A percentile compares a stretch with the other conserved stretches of the same genome.
These are phyloP conservation scores for Halichoeres trimaculatus DNA, from an alignment of 2,113 vertebrate species.

Conservation along the genomic window DNA sequence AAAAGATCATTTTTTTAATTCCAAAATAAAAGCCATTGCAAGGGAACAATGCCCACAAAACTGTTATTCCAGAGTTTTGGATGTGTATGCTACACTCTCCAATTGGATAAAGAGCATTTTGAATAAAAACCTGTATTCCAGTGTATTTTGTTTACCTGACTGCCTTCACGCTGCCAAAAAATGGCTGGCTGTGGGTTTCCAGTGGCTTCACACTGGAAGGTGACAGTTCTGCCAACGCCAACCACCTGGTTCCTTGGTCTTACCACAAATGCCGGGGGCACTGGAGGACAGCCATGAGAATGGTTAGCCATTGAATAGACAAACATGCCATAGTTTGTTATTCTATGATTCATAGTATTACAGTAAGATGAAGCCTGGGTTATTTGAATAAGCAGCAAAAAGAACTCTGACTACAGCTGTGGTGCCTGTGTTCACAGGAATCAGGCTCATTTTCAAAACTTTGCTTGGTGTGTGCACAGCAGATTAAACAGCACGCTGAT, in stretches of 20 bases:
- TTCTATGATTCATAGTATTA: constrained; percentile 28
- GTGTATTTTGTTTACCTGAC: constrained; percentile 87
- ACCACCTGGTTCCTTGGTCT: constrained; percentile 97
- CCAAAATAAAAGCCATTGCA: not conserved
- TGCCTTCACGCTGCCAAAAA: constrained; percentile 97
- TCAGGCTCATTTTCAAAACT: constrained; percentile 22
- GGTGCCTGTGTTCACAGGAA: not conserved
- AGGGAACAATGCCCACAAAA: constrained; percentile 3
- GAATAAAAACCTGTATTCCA: not conserved
- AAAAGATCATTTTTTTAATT: constrained; percentile 1
- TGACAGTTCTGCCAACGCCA: constrained; percentile 94
- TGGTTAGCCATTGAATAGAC: constrained; percentile 42
- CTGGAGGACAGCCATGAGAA: constrained; percentile 75
- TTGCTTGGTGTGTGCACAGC: constrained; percentile 9
- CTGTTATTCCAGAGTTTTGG: not conserved
- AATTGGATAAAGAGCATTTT: constrained; percentile 10
- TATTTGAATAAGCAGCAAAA: constrained; percentile 31
- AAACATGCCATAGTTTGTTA: constrained; percentile 22
- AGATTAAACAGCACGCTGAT: constrained; percentile 74
- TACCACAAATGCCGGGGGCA: constrained; percentile 95
- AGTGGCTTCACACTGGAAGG: constrained; percentile 97
- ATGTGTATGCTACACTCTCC: not conserved
- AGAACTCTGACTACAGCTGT: constrained; percentile 18
- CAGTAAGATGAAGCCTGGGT: constrained; percentile 24
- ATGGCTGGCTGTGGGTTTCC: constrained; percentile 98